Base-by-base conservation (phyloP, 1,140 invertebrate species). In the Yoshiicerus persimilis region DNA sequence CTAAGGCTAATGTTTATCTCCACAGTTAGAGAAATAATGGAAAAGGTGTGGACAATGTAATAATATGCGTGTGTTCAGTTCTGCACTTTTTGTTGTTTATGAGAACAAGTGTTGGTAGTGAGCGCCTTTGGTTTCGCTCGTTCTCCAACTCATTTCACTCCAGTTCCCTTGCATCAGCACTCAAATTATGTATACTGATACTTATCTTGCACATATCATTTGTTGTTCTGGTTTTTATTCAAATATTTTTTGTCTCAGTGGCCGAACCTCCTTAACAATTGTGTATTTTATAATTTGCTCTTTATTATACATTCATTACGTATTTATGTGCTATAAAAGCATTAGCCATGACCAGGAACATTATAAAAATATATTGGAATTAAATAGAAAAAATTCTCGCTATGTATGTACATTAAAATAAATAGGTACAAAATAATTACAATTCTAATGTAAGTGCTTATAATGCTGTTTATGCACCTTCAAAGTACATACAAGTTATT, bases 61-160 rank as follows among this genome's bases (percentile, higher is more conserved):
- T 80, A 80, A 80, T 80, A 80, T 80, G 75, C 75, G 75, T 80
- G 75, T 80, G 75, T 80, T 30, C 75, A 80, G 75, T 80, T 80
- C 34, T 80, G 75, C 75, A 80, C 13, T 80, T 80, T 80, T 80
- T 80, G 13, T 80, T 80, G 75, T 80, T 80, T 80, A 80, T 36
- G 75, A 80, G 75, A 80, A 80, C 75, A 38, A 36, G 30, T 80
- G 75, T 16, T 80, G 75, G 75, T 80, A 70, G 47, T 56, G 47
- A 56, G 47, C 47, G 47, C 16, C 47, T 56, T 47, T 56, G 47
- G 47, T 56, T 56, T 20, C 41, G 4, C 47, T 64, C 62, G n/a
- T 30, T n/a, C 64, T n/a, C 27, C 27, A 70, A 70, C 64, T 70
- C 64, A 70, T 70, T 70, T 70, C 64, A 70, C 64, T 70, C 23